Evolutionary conservation across 2,113 vertebrate species (phyloP), one percentile per base, ranked within the genome.

Genomic region (Vombatus ursinus): DNA sequence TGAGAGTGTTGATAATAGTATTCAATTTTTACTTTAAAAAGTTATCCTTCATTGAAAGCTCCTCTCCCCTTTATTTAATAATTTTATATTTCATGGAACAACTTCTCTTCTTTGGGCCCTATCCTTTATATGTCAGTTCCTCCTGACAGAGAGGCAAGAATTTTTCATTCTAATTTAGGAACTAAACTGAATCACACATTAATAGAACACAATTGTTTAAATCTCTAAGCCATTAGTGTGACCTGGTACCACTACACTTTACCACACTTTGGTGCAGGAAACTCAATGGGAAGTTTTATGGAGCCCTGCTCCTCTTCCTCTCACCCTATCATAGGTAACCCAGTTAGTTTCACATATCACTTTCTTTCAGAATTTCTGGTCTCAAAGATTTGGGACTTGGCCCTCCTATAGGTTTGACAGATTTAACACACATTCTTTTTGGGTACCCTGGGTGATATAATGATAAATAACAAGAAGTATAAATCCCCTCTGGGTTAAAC

Each of bases 131-230:
- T 95, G 54, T 89, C 44, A 52, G 28, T 37, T 52, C n/a, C 25
- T 44, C 94, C 77, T 50, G 48, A 68, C 47, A 95, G 97, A 96
- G 96, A 26, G 96, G 11, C 95, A 95, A 93, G 92, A 61, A 52
- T 2, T n/a, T 31, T 96, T 92, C 94, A 50, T 8, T 90, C 0
- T 77, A 92, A 57, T 96, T 48, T n/a, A 26, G 24, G 44, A 16
- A 61, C 52, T 51, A 91, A 44, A 93, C 90, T 96, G 84, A 95
- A 89, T 93, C 31, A 37, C 12, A 92, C 96, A 37, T 23, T 96
- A 37, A 92, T 3, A 37, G 44, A 52, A 93, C n/a, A 89, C 28
- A 57, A 90, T 48, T 97, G 61, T 51, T 92, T 93, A 92, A 77
- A 91, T 95, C 91, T 95, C 22, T 24, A 4, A 24, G 26, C 8